These are phyloP conservation scores for Gila orcuttii DNA, from an alignment of 2,113 vertebrate genomes.

Conservation along the genomic window DNA sequence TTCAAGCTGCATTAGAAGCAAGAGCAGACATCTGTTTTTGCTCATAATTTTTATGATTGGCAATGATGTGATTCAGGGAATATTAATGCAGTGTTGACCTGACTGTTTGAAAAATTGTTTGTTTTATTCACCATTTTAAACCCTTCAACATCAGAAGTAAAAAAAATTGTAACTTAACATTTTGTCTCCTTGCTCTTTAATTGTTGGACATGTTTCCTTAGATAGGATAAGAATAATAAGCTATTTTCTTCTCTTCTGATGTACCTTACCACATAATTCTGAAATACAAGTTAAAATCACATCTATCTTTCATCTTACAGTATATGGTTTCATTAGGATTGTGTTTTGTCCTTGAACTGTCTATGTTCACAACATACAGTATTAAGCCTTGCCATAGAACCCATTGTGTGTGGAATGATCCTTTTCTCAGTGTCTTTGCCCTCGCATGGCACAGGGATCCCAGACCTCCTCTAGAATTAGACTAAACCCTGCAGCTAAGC, in stretches of 20 bases:
- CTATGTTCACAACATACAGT: not conserved
- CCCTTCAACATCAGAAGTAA: not conserved
- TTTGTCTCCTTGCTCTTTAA: not conserved
- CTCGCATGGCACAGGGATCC: conserved; percentile 10
- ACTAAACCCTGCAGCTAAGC: conserved; percentile 61
- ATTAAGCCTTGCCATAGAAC: not conserved
- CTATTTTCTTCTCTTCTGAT: not conserved
- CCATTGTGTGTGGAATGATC: not conserved
- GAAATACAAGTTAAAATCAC: conserved; percentile 4
- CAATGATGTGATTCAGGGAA: not conserved
- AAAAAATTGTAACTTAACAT: not conserved
- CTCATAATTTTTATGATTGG: not conserved
- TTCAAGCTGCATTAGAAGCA: not conserved
- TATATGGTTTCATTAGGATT: not conserved
- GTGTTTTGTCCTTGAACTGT: conserved; percentile 7
- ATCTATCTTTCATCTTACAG: not conserved
- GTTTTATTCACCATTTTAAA: not conserved
- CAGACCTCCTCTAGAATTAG: conserved; percentile 52
- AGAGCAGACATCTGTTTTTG: not conserved
- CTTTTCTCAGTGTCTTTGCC: conserved; percentile 23
- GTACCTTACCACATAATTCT: not conserved
- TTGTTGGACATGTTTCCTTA: not conserved
- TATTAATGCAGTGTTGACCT: not conserved
- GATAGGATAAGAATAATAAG: not conserved
- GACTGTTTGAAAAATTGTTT: not conserved